Evolutionary conservation across 2,113 vertebrate species (phyloP).

Genomic region (Cheilinus undulatus): DNA sequence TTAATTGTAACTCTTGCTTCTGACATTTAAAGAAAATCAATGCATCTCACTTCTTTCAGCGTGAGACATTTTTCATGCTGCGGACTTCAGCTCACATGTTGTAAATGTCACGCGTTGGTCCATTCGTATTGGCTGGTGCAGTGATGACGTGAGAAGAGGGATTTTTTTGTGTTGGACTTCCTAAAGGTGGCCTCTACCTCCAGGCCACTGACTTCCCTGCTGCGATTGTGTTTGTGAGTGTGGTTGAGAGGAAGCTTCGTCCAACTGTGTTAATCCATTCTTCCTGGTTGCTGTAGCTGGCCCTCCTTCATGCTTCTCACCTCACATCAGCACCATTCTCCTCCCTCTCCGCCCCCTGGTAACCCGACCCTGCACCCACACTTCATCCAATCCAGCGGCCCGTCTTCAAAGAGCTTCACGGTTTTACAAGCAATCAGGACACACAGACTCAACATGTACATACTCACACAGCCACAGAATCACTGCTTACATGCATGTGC

Average conservation of each 20-base stretch:
- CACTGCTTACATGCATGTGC: neutral
- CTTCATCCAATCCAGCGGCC: slow-evolving; percentile 45
- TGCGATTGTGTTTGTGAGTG: slow-evolving; percentile 9
- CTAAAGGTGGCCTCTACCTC: slow-evolving; percentile 26
- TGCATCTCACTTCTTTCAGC: slow-evolving; percentile 36
- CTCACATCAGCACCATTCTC: slow-evolving; percentile 60
- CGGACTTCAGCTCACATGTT: slow-evolving; percentile 41
- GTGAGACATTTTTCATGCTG: slow-evolving; percentile 32
- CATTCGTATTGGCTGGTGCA: slow-evolving; percentile 24
- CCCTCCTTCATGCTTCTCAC: slow-evolving; percentile 66
- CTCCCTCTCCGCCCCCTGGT: slow-evolving; percentile 40
- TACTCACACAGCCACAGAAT: neutral
- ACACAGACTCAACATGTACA: slow-evolving; percentile 11
- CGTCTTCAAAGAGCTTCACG: slow-evolving; percentile 68
- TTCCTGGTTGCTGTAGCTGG: slow-evolving; percentile 53
- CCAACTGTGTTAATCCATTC: slow-evolving; percentile 68
- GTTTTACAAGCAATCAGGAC: slow-evolving; percentile 59
- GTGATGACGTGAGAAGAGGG: slow-evolving; percentile 31
- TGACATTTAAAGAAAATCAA: slow-evolving; percentile 75
- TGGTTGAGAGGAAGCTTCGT: slow-evolving; percentile 24
- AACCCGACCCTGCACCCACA: slow-evolving; percentile 46
- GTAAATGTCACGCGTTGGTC: slow-evolving; percentile 65
- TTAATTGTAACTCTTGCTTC: slow-evolving; percentile 44
- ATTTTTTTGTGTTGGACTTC: slow-evolving; percentile 30
- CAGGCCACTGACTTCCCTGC: slow-evolving; percentile 11